A percentile compares a stretch with the other conserved stretches of the same genome.
Evolutionary conservation across 1,140 invertebrate genomes (phyloP).

Genomic region (Druon quercuslanigerum): DNA sequence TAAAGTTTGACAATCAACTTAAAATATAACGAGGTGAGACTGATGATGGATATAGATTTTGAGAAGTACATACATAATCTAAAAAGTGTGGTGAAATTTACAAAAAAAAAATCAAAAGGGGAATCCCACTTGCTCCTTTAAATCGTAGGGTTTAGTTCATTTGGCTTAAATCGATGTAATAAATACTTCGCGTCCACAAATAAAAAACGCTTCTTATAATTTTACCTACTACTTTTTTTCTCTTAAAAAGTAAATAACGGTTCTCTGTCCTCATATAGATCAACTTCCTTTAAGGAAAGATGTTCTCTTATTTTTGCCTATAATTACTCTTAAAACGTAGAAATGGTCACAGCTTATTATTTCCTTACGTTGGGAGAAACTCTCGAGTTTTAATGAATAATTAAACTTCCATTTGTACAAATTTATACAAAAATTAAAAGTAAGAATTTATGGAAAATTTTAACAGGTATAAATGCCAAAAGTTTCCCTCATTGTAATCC

Average conservation of each 20-base stretch:
- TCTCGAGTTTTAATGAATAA: background rate
- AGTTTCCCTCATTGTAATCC: background rate
- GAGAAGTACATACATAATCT: background rate
- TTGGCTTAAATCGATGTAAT: slow-evolving; percentile 39
- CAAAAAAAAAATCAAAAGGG: slow-evolving; percentile 1
- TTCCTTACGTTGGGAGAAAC: background rate
- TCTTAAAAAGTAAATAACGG: slow-evolving; percentile 30
- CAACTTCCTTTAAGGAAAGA: background rate
- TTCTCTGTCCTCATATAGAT: slow-evolving; percentile 13
- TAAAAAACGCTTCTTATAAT: slow-evolving; percentile 9
- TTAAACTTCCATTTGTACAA: background rate
- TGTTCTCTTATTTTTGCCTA: slow-evolving; percentile 1
- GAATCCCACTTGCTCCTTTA: slow-evolving; percentile 35
- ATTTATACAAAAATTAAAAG: background rate
- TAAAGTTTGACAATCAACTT: background rate
- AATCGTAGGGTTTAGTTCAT: slow-evolving; percentile 41
- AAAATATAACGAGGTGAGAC: slow-evolving; percentile 8
- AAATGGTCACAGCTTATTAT: slow-evolving; percentile 30
- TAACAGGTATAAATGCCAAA: background rate
- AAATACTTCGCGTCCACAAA: slow-evolving; percentile 15
- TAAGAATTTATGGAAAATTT: background rate
- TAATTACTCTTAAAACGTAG: slow-evolving; percentile 27
- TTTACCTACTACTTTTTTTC: slow-evolving; percentile 11
- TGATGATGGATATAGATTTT: background rate
- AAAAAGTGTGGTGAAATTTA: background rate